Evolutionary conservation across 1,140 invertebrate genomes (phyloP), one percentile per base, ranked within the genome.

Genomic region (Branchinecta lindahli): DNA sequence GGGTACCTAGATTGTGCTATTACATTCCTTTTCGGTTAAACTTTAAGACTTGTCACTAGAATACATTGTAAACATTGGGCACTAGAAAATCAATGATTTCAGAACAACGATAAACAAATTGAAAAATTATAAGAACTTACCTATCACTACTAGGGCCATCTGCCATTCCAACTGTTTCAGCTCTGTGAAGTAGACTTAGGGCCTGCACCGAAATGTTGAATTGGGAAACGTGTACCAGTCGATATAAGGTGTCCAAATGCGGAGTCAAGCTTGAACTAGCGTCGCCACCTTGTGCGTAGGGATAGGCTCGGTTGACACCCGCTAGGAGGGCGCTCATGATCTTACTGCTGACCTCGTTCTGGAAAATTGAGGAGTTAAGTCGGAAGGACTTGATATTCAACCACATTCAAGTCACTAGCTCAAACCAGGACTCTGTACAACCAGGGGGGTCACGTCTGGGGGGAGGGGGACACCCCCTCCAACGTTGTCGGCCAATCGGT

Each of bases 241-340:
- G 87, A 78, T 95, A 96, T 67, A 98, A 82, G 0, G 90, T 90
- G 74, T 94, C 85, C 61, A 91, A 81, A 75, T 94, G 89, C 47
- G 86, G 81, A 0, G 81, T 76, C 9, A 92, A 73, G 71, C 76
- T 61, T 83, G 81, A 5, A 78, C 75, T 66, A 79, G 75, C 52
- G 80, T 81, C 71, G 82, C 83, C 66, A 81, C 75, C 76, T 86
- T 86, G 70, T 82, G 82, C 85, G 80, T 85, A 92, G 2, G 89
- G 90, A 81, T 88, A 94, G 6, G 92, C 89, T 72, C 91, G 83
- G 76, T 93, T 93, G 8, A 95, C 88, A 1, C 93, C 94, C 66
- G 85, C 87, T 66, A 97, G 80, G 18, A 99, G 85, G 0, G 88
- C 92, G 71, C 88, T 88, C 89, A 98, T 92, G 80, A 97, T 87